These are phyloP conservation scores for Lepisosteus osseus DNA, from an alignment of 2,113 vertebrate species.

Conservation along the genomic window DNA sequence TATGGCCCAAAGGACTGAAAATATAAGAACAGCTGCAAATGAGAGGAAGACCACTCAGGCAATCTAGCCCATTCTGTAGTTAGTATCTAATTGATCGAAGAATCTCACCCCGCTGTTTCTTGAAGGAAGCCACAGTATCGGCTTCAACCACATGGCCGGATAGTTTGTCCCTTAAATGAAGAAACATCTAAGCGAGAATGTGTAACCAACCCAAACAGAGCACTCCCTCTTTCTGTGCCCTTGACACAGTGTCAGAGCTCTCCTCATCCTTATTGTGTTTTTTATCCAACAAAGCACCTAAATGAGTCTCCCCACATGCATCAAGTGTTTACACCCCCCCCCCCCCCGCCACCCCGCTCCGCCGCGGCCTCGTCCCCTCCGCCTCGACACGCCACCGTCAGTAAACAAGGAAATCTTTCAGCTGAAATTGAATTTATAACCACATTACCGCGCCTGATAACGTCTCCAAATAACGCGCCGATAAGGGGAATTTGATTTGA, in stretches of 20 bases:
- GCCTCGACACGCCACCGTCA: constrained; percentile 86
- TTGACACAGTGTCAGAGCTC: constrained; percentile 51
- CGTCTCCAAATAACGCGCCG: constrained; percentile 94
- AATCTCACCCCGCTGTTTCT: too few species aligned
- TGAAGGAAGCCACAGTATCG: too few species aligned
- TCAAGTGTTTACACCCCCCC: constrained; percentile 81
- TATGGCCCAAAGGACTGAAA: too few species aligned
- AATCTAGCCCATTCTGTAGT: too few species aligned
- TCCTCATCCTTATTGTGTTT: constrained; percentile 35
- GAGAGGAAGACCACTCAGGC: too few species aligned
- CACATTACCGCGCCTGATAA: constrained; percentile 92
- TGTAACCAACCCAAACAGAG: constrained; percentile 1
- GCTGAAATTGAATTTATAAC: constrained; percentile 89
- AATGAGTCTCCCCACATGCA: constrained; percentile 85
- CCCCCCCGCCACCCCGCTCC: constrained; percentile 26
- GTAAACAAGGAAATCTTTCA: constrained; percentile 92
- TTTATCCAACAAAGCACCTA: constrained; percentile 63
- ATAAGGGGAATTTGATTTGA: constrained; percentile 99
- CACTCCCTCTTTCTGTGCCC: constrained; percentile 45
- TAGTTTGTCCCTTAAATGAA: too few species aligned
- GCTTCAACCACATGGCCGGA: too few species aligned
- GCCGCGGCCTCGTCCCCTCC: constrained; percentile 52
- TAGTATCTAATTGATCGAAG: too few species aligned
- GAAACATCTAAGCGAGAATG: too few species aligned
- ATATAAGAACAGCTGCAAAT: too few species aligned